Evolutionary conservation across 1,140 invertebrate species (phyloP), one percentile per base, ranked within the genome.

Genomic region (Ylistrum balloti): DNA sequence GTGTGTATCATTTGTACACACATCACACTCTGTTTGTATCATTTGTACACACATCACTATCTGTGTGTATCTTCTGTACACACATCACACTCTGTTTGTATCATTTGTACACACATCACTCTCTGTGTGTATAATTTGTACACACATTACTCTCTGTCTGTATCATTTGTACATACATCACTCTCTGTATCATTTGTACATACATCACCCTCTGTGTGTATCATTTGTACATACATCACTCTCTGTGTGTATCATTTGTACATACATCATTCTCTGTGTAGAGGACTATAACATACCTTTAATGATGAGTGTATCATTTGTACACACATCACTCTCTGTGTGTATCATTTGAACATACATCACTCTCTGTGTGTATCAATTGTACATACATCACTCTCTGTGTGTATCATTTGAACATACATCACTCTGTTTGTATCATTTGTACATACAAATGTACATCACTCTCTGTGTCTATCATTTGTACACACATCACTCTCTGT

Each of bases 401-500:
- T 74, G 11, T 74, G 56, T 0, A 74, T 74, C 56, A n/a, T 74
- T 74, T 1, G 56, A 28, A 74, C 56, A 74, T n/a, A 74, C 56
- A 74, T 74, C 56, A n/a, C 22, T 11, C 56, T 74, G 28, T n/a
- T 22, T 5, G 56, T 74, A 11, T 74, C 56, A n/a, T 74, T 74
- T 1, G 56, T 17, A 74, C 56, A 74, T n/a, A n/a, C n/a, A n/a
- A n/a, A n/a, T n/a, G n/a, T n/a, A 74, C 56, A 74, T 74, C 56
- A n/a, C 22, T 11, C 56, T 74, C 56, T 74, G 56, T 74, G 11
- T 74, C 22, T 0, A 74, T 74, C 56, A n/a, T 74, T 74, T 1
- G 56, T 17, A 74, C 56, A 74, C 56, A 74, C 56, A 74, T 74
- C 56, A n/a, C 22, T 11, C 56, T 74, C 56, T 74, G 56, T 74